Evolutionary conservation across 2,113 vertebrate species (phyloP).

Genomic region (Suncus etruscus): DNA sequence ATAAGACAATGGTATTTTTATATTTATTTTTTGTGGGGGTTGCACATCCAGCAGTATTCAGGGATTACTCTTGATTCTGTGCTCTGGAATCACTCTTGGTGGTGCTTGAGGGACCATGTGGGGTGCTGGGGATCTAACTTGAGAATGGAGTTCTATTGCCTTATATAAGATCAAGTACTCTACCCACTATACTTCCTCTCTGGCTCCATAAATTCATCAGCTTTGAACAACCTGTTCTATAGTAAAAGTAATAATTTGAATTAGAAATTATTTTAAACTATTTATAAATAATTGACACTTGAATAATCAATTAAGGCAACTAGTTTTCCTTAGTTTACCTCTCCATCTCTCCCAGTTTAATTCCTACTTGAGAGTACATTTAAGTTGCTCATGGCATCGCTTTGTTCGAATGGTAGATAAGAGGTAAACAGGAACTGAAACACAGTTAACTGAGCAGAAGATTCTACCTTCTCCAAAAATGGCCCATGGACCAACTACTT

Average conservation of each 20-base stretch:
- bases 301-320: background rate
- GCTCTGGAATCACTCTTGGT: too few relatives aligned
- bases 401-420: slow-evolving; percentile 13
- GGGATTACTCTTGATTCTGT: too few relatives aligned
- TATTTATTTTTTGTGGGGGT: background rate
- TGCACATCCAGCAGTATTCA: too few relatives aligned
- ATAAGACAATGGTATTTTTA: slow-evolving; percentile 1
- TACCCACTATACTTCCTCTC: too few relatives aligned
- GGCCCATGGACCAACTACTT: background rate
- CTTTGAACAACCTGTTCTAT: slow-evolving; percentile 39
- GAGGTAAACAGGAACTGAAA: background rate
- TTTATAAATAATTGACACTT: background rate
- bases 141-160: too few relatives aligned
- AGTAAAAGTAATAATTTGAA: background rate
- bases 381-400: slow-evolving; percentile 1
- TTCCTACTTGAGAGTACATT: background rate
- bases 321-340: too few relatives aligned
- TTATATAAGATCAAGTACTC: too few relatives aligned
- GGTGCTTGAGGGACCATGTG: too few relatives aligned
- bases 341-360: background rate
- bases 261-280: slow-evolving; percentile 26
- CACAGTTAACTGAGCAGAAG: background rate
- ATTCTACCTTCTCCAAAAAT: background rate
- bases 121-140: too few relatives aligned
- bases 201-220: too few relatives aligned